Evolutionary conservation across 2,888 invertebrate genomes (phyloP).

Genomic region (Pollenia angustigena): DNA sequence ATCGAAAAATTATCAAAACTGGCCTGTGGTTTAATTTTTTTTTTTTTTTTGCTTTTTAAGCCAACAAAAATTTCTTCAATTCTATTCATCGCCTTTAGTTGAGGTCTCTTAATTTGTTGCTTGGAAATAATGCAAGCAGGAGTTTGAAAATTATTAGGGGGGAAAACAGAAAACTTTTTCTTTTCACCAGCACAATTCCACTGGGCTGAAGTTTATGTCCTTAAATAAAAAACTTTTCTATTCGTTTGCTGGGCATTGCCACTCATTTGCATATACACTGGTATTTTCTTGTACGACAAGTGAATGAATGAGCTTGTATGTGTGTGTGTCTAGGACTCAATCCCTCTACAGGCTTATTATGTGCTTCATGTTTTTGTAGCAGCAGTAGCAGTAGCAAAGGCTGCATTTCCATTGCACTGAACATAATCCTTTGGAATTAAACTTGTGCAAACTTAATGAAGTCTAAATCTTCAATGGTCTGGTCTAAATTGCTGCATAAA

Average conservation of each 20-base stretch:
- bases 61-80: conserved; percentile 6
- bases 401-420: conserved; percentile 53
- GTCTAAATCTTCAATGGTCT: conserved; percentile 58
- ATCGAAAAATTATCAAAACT: conserved; percentile 43
- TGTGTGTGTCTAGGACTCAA: background rate
- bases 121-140: conserved; percentile 2
- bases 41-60: background rate
- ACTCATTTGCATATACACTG: conserved; percentile 32
- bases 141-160: background rate
- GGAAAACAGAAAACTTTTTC: conserved; percentile 15
- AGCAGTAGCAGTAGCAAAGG: background rate
- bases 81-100: conserved; percentile 20
- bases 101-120: conserved; percentile 37
- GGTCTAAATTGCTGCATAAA: conserved; percentile 48
- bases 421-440: conserved; percentile 67
- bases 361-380: conserved; percentile 29
- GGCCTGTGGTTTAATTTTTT: background rate
- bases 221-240: conserved; percentile 29
- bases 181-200: conserved; percentile 33
- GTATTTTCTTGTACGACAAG: background rate
- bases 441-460: conserved; percentile 68
- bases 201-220: conserved; percentile 45
- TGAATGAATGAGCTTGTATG: no score
- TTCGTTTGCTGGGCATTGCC: conserved; percentile 18
- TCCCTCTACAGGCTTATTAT: conserved; percentile 16